Percentiles rank a stretch among this genome's conserved stretches.
Conservation (phyloP, 1,140 invertebrate genomes). For the Pseudomyrmex cubaensis region DNA sequence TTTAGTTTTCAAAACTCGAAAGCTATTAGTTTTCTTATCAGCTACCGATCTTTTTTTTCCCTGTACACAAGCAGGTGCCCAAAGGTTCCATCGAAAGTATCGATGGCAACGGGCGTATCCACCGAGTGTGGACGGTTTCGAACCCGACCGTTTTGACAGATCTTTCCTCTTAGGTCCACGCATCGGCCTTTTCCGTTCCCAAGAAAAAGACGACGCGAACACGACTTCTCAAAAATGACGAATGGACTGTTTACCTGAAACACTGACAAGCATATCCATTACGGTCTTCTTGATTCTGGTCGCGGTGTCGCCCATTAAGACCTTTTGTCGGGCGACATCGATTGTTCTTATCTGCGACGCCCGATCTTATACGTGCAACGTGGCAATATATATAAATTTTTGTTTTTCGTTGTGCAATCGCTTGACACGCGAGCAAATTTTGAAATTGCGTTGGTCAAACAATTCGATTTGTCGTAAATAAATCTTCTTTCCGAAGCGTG, state of each 20-base stretch:
- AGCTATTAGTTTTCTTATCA: not conserved
- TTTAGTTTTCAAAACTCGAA: slow-evolving; percentile 11
- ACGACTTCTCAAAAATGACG: slow-evolving; percentile 64
- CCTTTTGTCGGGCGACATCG: slow-evolving; percentile 55
- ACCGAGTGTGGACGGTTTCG: slow-evolving; percentile 36
- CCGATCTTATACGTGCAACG: slow-evolving; percentile 27
- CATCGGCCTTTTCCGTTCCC: not conserved
- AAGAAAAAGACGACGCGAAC: slow-evolving; percentile 5
- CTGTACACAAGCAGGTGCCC: slow-evolving; percentile 35
- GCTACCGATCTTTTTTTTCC: slow-evolving; percentile 17
- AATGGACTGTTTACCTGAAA: slow-evolving; percentile 77
- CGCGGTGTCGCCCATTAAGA: slow-evolving; percentile 67
- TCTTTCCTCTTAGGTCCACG: slow-evolving; percentile 61
- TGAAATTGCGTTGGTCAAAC: not conserved
- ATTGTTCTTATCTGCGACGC: slow-evolving; percentile 40
- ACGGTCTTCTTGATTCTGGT: slow-evolving; percentile 43
- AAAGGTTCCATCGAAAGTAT: slow-evolving; percentile 62
- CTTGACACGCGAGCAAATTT: not conserved
- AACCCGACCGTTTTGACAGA: slow-evolving; percentile 64
- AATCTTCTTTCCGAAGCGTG: too few species aligned
- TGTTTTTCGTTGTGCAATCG: not conserved
- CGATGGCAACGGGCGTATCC: slow-evolving; percentile 58
- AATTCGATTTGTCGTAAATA: not conserved
- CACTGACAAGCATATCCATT: slow-evolving; percentile 65
- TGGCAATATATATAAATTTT: not conserved